Evolutionary conservation across 2,888 invertebrate genomes (phyloP), one percentile per base, ranked within the genome.

Genomic region (Eupithecia inturbata): DNA sequence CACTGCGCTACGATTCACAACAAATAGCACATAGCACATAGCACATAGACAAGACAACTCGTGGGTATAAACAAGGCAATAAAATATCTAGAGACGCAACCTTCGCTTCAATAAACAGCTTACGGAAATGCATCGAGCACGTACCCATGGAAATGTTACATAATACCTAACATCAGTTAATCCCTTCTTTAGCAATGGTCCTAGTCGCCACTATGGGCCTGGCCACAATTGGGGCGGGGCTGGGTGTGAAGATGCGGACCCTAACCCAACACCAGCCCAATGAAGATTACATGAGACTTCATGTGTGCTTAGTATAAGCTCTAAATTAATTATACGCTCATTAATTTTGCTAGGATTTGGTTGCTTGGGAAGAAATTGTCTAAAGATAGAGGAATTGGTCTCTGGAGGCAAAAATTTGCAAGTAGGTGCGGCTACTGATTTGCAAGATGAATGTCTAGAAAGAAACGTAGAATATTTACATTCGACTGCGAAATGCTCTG

Each of bases 171-270:
- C 39, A 64, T 64, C 64, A 26, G 31, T 60, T 22, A 66, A 66
- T 49, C 67, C 70, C 73, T 57, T 60, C 22, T 26, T 68, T 74
- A 26, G 49, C 73, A 68, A 45, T 45, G 53, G n/a, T 41, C 26
- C 49, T 67, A 31, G 53, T 31, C 62, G 62, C 62, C 62, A 9
- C 57, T 14, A 14, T 60, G 57, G 45, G 12, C 71, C 66, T 49
- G n/a, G 49, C 49, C 49, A 5, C 22, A 57, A 45, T 67, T 41
- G 69, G 69, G 39, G 45, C 60, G 16, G 39, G 66, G 60, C 39
- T 69, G 16, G 39, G 68, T 67, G 76, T 71, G 67, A 76, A 71
- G 73, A 73, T 73, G 68, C 71, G 73, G 71, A 68, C 49, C 57
- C 12, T 73, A 73, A 73, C 73, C 71, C 71, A 66, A 75, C 75